Base-by-base conservation (phyloP, 35 echinoderm and acorn worm species). In the Stichopus chloronotus region DNA sequence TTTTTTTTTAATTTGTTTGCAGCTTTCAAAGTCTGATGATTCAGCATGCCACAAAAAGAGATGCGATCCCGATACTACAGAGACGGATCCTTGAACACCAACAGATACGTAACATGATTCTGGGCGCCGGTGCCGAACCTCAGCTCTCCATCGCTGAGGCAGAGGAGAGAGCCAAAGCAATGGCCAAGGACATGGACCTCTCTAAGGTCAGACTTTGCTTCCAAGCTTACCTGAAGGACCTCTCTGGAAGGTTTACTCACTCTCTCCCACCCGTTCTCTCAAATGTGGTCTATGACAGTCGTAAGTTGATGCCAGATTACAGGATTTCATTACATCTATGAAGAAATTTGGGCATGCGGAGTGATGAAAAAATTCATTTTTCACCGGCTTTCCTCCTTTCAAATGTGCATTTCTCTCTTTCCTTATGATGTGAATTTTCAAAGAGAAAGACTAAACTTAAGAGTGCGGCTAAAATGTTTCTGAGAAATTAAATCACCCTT, bases 21-120 rank as follows among this genome's bases (percentile, higher is more conserved):
- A 99, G 97, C 56, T 99, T 99, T 56, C 97, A 96, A 54, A 96
- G 94, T 82, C 77, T 99, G 25, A 94, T 93, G n/a, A 99, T 99
- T 60, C 88, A 94, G 7, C 97, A 99, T 74, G 95, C 96, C 52
- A 99, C 97, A 20, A 92, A 92, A 57, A 96, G 95, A 87, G 94
- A 95, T 10, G 95, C 94, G 4, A 81, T 94, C 13, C 95, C 90
- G 14, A 91, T 96, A 53, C 83, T 99, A 56, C 94, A 96, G 63
- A 58, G 79, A 21, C 80, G 97, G 23, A 94, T 99, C 58, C 88
- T 95, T 4, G 93, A 96, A 55, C 90, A 98, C 74, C 94, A 95
- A 30, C 71, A 94, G 52, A 74, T 94, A 19, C 83, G 84, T 19
- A 93, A 88, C 25, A 56, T 56, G 30, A 78, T 95, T 16, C 71